Conservation (phyloP, 2,797 vertebrate genomes). For the Phalanger gymnotis region DNA sequence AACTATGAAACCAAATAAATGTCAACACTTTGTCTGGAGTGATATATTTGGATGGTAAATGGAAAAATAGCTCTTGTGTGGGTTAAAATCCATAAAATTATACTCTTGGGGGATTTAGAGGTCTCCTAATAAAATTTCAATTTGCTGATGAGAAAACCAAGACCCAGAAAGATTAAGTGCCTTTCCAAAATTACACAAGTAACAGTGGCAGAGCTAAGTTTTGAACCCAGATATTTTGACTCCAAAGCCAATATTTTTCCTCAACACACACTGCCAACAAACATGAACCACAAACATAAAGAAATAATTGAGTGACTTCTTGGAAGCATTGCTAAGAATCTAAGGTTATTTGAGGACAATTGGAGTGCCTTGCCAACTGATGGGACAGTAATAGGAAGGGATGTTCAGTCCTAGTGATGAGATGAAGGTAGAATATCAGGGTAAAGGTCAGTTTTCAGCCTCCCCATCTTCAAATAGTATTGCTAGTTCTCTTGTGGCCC, state of each 20-base stretch:
- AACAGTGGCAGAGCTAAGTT: background rate
- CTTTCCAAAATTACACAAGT: background rate
- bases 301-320: background rate
- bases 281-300: background rate
- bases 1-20: background rate
- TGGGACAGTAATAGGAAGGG: background rate
- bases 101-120: background rate
- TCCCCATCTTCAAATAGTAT: background rate
- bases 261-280: background rate
- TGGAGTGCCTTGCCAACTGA: background rate
- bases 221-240: background rate
- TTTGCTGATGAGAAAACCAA: background rate
- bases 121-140: background rate
- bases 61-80: background rate
- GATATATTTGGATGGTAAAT: background rate
- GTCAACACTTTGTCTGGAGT: background rate
- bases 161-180: background rate
- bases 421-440: background rate
- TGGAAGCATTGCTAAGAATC: background rate
- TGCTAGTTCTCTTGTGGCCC: background rate
- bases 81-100: background rate
- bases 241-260: background rate
- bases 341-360: background rate
- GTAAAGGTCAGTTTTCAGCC: background rate
- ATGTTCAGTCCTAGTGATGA: background rate